Conservation (phyloP, 2,797 vertebrate species). For the Telmatherina bonti region DNA sequence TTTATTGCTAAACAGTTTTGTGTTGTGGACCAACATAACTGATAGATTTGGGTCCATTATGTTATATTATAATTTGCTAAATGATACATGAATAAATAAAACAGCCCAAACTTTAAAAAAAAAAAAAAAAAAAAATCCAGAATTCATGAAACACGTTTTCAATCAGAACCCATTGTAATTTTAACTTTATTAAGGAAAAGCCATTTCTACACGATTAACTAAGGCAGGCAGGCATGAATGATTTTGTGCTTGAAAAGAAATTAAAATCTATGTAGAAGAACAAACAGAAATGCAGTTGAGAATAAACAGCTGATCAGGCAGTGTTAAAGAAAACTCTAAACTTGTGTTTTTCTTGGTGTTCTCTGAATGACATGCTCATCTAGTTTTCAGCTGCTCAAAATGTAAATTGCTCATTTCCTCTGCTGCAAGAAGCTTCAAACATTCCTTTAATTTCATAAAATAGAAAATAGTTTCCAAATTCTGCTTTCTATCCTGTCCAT, state of each 20-base stretch:
- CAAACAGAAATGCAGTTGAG: conserved; percentile 12
- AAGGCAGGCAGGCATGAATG: conserved; percentile 4
- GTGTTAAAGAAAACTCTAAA: neutral
- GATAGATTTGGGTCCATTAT: neutral
- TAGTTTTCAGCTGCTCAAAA: conserved; percentile 3
- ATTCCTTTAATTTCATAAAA: neutral
- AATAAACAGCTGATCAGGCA: conserved; percentile 22
- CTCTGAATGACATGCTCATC: neutral
- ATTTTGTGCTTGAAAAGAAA: conserved; percentile 29
- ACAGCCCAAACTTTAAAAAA: too few species aligned
- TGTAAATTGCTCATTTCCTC: neutral
- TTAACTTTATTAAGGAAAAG: conserved; percentile 7
- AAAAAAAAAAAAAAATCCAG: neutral
- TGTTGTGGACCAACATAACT: too few species aligned
- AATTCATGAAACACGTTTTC: neutral
- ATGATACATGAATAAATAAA: neutral
- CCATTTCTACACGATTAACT: conserved; percentile 16
- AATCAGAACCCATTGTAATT: neutral
- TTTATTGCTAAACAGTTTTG: too few species aligned
- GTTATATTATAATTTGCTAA: neutral
- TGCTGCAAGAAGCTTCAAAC: neutral
- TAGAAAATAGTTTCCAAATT: neutral
- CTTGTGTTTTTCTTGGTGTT: neutral
- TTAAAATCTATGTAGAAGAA: conserved; percentile 40
- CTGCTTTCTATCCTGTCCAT: neutral